Conservation (phyloP, 1,140 invertebrate genomes). For the Listronotus oregonensis region DNA sequence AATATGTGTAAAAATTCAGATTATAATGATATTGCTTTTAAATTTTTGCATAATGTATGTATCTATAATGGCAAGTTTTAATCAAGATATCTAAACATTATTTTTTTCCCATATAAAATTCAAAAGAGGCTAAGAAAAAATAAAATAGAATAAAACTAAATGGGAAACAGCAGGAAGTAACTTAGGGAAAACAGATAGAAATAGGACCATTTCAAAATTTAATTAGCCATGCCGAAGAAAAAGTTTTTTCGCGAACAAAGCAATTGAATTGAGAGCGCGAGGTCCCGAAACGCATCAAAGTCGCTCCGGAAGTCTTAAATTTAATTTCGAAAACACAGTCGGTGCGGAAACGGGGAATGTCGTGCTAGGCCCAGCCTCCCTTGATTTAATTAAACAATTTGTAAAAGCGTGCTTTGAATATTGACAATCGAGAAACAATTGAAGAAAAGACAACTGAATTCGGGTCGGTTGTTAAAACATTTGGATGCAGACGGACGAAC, state of each 20-base stretch:
- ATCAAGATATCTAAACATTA: too few species aligned
- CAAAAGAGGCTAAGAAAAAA: too few species aligned
- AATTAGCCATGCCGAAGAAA: slow-evolving; percentile 34
- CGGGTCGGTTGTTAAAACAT: too few species aligned
- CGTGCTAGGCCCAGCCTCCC: slow-evolving; percentile 35
- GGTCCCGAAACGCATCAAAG: slow-evolving; percentile 40
- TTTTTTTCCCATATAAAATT: too few species aligned
- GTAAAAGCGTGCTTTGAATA: slow-evolving; percentile 51
- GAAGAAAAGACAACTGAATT: slow-evolving; percentile 17
- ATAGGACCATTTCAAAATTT: slow-evolving; percentile 30
- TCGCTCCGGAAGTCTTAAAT: slow-evolving; percentile 50
- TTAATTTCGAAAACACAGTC: slow-evolving; percentile 45
- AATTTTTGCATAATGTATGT: too few species aligned
- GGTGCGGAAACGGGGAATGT: slow-evolving; percentile 32
- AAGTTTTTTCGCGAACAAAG: slow-evolving; percentile 39
- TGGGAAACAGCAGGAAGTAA: too few species aligned
- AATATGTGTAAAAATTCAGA: too few species aligned
- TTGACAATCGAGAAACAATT: slow-evolving; percentile 41
- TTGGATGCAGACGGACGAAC: too few species aligned
- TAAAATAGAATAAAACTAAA: too few species aligned
- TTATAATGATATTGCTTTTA: too few species aligned
- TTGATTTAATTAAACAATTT: slow-evolving; percentile 53
- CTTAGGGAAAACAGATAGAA: background rate
- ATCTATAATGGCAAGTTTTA: too few species aligned
- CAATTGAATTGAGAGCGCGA: slow-evolving; percentile 39